Base-by-base conservation (phyloP, 2,797 vertebrate species). In the Galago senegalensis region DNA sequence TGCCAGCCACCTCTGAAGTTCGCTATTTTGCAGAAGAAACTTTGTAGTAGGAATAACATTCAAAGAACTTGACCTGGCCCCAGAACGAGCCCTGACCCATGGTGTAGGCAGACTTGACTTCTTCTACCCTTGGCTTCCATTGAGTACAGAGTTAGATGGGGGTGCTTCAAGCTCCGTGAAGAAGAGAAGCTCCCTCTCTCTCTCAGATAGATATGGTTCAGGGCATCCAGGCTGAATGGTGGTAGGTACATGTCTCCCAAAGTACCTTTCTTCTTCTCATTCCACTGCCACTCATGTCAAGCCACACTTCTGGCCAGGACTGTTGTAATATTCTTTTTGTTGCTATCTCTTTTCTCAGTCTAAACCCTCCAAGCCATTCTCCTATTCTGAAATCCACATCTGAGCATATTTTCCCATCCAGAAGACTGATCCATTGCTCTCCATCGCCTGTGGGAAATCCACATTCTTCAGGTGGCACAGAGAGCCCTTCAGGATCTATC, bases 21-120 rank as follows among this genome's bases (percentile, higher is more conserved):
- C 86, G 43, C 70, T 40, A 37, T 90, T 92, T 92, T 92, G 75
- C 53, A 82, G 67, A 67, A n/a, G 79, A n/a, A 69, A 82, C 23
- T 60, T 60, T 86, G 60, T 65, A 29, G 40, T 56, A 43, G n/a
- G 37, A 76, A 92, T 73, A 92, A 86, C 73, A 76, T 90, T 46
- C 65, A 77, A 43, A 89, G 76, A 85, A 58, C 87, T 10, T 21
- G 82, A 93, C 76, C 34, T 6, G n/a, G 34, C 60, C 27, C 34
- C 37, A 17, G 77, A 31, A 72, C 16, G 58, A 83, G 53, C 65
- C 40, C 61, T 70, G 75, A n/a, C 25, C 20, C 63, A 9, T 56
- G 5, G 46, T 49, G 34, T 7, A 34, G 53, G 12, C 37, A 2
- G n/a, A 63, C 37, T 65, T 29, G 56, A 21, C 40, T 87, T 37